Evolutionary conservation across 1,140 invertebrate species (phyloP).

Genomic region (Dolichoris vasculosae): DNA sequence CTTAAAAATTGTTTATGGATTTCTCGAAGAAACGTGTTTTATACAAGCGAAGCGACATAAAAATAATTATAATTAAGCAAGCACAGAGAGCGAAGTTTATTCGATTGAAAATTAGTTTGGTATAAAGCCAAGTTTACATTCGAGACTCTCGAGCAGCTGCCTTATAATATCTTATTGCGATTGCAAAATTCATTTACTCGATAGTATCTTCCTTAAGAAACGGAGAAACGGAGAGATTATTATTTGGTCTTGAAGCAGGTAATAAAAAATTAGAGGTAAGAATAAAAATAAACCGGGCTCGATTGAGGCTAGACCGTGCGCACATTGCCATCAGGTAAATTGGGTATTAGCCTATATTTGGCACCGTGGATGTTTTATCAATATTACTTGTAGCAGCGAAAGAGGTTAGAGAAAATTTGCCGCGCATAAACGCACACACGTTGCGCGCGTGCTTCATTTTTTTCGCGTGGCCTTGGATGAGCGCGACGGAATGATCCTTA

Average conservation of each 20-base stretch:
- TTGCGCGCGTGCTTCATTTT: not conserved
- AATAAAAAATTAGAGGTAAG: not conserved
- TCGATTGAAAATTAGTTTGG: too few relatives aligned
- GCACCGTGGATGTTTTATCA: constrained; percentile 21
- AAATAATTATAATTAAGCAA: too few relatives aligned
- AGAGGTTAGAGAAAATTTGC: constrained; percentile 19
- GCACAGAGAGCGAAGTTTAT: too few relatives aligned
- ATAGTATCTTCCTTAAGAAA: too few relatives aligned
- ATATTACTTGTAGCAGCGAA: constrained; percentile 10
- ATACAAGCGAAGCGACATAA: too few relatives aligned
- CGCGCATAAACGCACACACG: not conserved
- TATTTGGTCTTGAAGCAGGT: not conserved
- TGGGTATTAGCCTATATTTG: constrained; percentile 44
- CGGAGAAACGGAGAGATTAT: too few relatives aligned
- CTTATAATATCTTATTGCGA: not conserved
- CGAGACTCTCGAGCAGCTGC: not conserved
- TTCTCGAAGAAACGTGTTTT: too few relatives aligned
- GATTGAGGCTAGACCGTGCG: not conserved
- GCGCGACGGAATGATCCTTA: constrained; percentile 23
- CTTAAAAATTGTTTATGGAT: too few relatives aligned
- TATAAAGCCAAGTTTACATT: too few relatives aligned
- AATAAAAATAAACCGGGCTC: not conserved
- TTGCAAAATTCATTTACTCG: not conserved
- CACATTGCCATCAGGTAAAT: constrained; percentile 23
- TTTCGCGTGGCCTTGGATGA: constrained; percentile 31